phyloP scores from a whole-genome alignment of 2,113 vertebrate species.

The Cacatua alba region DNA sequence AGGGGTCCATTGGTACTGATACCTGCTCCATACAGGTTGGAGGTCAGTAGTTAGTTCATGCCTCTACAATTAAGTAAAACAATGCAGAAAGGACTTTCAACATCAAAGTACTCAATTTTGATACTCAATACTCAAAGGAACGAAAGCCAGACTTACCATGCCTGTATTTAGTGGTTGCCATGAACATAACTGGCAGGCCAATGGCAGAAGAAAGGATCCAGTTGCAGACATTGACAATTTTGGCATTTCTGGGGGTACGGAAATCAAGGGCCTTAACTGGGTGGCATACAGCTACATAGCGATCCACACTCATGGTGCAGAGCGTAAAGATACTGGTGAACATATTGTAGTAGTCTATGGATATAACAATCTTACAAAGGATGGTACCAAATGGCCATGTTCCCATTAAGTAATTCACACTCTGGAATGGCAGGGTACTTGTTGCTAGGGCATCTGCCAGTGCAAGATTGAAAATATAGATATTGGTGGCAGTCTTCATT shows the following conservation, averaged over 20 bases:
- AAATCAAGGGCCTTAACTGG: constrained; percentile 97
- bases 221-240: constrained; percentile 97
- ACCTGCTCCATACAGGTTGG: not conserved
- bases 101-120: not conserved
- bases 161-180: constrained; percentile 87
- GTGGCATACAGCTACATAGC: constrained; percentile 96
- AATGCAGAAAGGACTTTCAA: not conserved
- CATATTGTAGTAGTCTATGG: constrained; percentile 99
- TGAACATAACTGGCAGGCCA: constrained; percentile 97
- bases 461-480: constrained; percentile 99
- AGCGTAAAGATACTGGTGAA: constrained; percentile 99
- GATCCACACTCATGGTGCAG: constrained; percentile 98
- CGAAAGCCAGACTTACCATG: constrained; percentile 72
- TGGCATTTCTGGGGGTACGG: constrained; percentile 94
- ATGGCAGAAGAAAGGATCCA: constrained; percentile 98
- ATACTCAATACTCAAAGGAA: not conserved
- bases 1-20: not conserved
- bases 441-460: constrained; percentile 94
- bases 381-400: constrained; percentile 95
- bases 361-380: constrained; percentile 95
- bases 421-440: constrained; percentile 97
- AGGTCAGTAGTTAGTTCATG: not conserved
- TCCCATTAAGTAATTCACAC: constrained; percentile 97
- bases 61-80: not conserved
- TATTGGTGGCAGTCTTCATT: constrained; percentile 99